phyloP scores from a whole-genome alignment of 2,797 vertebrate genomes.

The Phataginus tricuspis region DNA sequence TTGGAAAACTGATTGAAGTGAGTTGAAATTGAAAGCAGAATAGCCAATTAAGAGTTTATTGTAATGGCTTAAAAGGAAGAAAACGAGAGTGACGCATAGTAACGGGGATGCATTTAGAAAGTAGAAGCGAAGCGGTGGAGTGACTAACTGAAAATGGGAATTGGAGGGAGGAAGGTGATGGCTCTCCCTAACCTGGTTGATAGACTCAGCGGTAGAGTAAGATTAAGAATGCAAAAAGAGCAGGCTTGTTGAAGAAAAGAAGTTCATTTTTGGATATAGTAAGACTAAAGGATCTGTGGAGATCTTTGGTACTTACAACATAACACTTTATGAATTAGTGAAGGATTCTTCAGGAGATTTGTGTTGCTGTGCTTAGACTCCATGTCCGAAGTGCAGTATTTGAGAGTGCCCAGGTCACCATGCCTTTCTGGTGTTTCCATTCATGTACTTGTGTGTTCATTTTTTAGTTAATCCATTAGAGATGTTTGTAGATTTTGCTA shows the following conservation, averaged over 20 bases:
- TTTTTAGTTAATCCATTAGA: background rate
- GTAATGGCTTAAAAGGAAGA: background rate
- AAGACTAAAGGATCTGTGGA: background rate
- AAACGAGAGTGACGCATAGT: background rate
- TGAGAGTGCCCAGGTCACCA: background rate
- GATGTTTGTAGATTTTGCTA: background rate
- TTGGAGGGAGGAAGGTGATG: background rate
- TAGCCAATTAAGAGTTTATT: constrained; percentile 9
- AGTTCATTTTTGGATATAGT: background rate
- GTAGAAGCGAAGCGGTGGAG: background rate
- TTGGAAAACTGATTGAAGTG: constrained; percentile 17
- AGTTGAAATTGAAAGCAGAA: constrained; percentile 5
- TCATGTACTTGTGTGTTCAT: background rate
- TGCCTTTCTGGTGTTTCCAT: background rate
- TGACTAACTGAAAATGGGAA: background rate
- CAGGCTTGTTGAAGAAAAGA: background rate
- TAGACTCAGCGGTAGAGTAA: background rate
- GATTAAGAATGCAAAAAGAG: background rate
- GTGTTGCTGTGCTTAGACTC: background rate
- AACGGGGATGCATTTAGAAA: background rate
- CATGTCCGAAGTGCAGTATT: background rate
- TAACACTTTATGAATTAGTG: background rate
- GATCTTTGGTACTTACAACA: background rate
- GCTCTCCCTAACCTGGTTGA: background rate
- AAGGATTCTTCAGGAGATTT: background rate